Percentiles rank a stretch among this genome's conserved stretches.
Evolutionary conservation across 2,113 vertebrate genomes (phyloP).

Genomic region (Struthidea cinerea): DNA sequence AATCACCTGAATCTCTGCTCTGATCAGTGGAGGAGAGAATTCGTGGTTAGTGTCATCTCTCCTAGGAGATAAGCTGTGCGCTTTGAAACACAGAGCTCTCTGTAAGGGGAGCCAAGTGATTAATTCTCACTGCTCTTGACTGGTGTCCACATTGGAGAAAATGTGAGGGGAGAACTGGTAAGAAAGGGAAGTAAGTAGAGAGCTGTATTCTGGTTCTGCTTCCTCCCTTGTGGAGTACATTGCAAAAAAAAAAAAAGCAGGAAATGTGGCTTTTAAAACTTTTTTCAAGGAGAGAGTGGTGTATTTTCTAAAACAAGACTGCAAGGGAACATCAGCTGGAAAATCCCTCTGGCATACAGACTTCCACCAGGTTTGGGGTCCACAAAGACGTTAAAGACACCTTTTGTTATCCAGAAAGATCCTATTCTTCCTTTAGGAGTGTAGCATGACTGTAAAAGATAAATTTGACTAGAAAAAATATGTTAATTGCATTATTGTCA

Average conservation of each 20-base stretch:
- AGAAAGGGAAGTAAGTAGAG: not conserved
- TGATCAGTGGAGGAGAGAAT: not conserved
- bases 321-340: not conserved
- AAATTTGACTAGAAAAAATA: not conserved
- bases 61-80: not conserved
- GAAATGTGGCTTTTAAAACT: accelerated
- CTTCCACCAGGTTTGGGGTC: not conserved
- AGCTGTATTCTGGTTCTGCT: not conserved
- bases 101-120: not conserved
- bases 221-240: accelerated
- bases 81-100: not conserved
- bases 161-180: not conserved
- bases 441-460: not conserved
- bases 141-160: not conserved
- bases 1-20: not conserved
- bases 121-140: not conserved
- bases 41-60: not conserved
- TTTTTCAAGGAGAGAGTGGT: not conserved
- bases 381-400: not conserved
- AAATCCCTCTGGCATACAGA: not conserved
- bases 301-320: not conserved
- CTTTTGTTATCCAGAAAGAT: not conserved
- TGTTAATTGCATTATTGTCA: not conserved
- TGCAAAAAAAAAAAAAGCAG: not conserved
- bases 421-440: not conserved